Evolutionary conservation across 2,888 invertebrate species (phyloP).

Genomic region (Drosophila anomelani): DNA sequence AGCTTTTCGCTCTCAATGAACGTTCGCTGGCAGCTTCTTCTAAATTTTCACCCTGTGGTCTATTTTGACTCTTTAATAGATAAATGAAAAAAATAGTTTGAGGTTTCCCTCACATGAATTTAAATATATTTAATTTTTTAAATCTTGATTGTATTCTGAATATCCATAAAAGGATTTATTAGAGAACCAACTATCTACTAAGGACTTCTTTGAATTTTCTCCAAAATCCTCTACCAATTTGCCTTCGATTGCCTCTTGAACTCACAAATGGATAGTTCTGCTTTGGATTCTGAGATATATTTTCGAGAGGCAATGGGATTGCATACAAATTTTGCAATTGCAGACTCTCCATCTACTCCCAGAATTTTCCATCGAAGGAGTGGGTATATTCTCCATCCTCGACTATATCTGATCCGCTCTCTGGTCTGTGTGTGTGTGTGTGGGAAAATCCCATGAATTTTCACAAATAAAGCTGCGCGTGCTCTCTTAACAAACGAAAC

Average conservation of each 20-base stretch:
- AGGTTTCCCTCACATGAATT: not conserved
- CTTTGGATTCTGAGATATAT: slow-evolving; percentile 7
- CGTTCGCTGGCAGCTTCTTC: slow-evolving; percentile 7
- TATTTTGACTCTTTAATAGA: not conserved
- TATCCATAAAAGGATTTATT: slow-evolving; percentile 1
- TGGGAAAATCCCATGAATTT: slow-evolving; percentile 14
- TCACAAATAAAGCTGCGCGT: slow-evolving; percentile 27
- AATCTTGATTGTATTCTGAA: not conserved
- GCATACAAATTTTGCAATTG: slow-evolving; percentile 20
- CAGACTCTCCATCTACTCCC: not conserved
- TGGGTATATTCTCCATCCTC: not conserved
- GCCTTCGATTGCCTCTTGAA: slow-evolving; percentile 16
- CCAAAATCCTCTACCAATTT: slow-evolving; percentile 4
- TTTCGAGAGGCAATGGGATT: slow-evolving; percentile 10
- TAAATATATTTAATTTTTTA: not conserved
- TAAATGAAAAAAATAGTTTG: not conserved
- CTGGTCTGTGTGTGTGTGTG: not conserved
- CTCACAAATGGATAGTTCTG: slow-evolving; percentile 20
- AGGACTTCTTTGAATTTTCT: not conserved
- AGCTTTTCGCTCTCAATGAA: slow-evolving; percentile 50
- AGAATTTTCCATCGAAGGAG: not conserved
- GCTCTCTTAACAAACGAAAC: slow-evolving; percentile 15
- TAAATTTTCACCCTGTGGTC: not conserved
- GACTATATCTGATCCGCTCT: slow-evolving; percentile 11
- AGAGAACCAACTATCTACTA: not conserved